Evolutionary conservation across 2,797 vertebrate genomes (phyloP), one percentile per base, ranked within the genome.

Genomic region (Borostomias antarcticus): DNA sequence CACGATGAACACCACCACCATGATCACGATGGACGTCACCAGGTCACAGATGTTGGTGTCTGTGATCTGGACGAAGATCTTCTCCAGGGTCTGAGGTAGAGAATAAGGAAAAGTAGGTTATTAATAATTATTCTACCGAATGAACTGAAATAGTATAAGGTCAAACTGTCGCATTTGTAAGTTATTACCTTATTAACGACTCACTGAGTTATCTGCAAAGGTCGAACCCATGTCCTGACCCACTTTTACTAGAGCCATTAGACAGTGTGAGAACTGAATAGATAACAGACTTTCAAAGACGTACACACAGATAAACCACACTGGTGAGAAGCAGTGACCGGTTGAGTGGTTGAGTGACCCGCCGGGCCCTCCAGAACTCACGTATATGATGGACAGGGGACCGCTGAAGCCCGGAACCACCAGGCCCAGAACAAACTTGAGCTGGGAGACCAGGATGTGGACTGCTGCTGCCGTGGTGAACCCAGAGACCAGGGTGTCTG

Each of bases 401-500:
- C 90, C 92, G 1, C 90, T 93, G 68, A 92, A 82, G 58, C 95
- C 82, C 0, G 86, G 88, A 0, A 98, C 93, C 0, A n/a, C 2
- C 17, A 98, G 76, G 0, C 97, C 96, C 47, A 99, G 54, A 40
- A 98, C 90, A 84, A 98, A 99, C 88, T 99, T 99, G 60, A 99
- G 89, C 75, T 99, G 98, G 23, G 96, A 98, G 68, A 98, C 89
- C 75, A 99, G 62, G 81, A 98, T 97, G 9, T 98, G 95, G 70
- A 98, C 3, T 0, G 98, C 97, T 0, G 97, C 96, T 1, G 95
- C 96, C 0, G 96, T 97, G 5, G 97, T 98, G 85, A 98, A 98
- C 69, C 94, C 96, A 0, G 96, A 98, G 72, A 99, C 92, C 72
- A 99, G 86, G 0, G 96, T 93, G 65, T 98, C 95, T 0, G 97